A percentile compares a stretch with the other conserved stretches of the same genome.
Conservation (phyloP, 2,888 invertebrate species). For the Euzophera pinguis region DNA sequence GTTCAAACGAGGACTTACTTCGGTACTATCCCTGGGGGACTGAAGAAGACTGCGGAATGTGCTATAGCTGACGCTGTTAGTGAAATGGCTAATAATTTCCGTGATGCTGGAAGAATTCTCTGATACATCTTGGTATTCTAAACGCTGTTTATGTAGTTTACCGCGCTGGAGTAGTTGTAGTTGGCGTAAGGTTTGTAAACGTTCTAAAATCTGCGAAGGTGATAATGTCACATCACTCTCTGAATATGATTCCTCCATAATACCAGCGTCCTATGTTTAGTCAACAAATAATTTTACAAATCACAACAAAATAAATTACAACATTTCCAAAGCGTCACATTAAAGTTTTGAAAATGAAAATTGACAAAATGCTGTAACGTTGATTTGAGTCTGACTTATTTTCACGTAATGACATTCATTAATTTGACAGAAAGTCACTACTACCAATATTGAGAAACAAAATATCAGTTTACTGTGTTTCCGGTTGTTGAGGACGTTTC, state of each 20-base stretch:
- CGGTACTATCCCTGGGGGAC: slow-evolving; percentile 40
- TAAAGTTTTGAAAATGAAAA: background rate
- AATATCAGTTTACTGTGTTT: background rate
- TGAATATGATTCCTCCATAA: slow-evolving; percentile 61
- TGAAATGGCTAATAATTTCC: slow-evolving; percentile 69
- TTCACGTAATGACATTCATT: background rate
- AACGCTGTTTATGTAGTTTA: slow-evolving; percentile 65
- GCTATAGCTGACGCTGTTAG: slow-evolving; percentile 64
- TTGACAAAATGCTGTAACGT: background rate
- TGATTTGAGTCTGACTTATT: no score
- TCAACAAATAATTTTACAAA: background rate
- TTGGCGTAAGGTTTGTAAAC: slow-evolving; percentile 61
- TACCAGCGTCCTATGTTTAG: background rate
- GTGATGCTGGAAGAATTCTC: slow-evolving; percentile 57
- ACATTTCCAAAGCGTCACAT: background rate
- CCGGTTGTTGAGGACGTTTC: no score
- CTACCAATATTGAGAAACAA: background rate
- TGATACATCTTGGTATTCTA: slow-evolving; percentile 52
- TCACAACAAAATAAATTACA: background rate
- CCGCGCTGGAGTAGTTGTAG: slow-evolving; percentile 65
- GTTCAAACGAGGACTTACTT: slow-evolving; percentile 34
- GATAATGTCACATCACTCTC: slow-evolving; percentile 65
- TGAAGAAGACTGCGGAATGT: slow-evolving; percentile 65
- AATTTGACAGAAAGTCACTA: background rate
- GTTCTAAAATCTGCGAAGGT: slow-evolving; percentile 64